These are phyloP conservation scores for Lamellibrachia columna DNA, from an alignment of 2,888 invertebrate genomes.

Conservation along the genomic window DNA sequence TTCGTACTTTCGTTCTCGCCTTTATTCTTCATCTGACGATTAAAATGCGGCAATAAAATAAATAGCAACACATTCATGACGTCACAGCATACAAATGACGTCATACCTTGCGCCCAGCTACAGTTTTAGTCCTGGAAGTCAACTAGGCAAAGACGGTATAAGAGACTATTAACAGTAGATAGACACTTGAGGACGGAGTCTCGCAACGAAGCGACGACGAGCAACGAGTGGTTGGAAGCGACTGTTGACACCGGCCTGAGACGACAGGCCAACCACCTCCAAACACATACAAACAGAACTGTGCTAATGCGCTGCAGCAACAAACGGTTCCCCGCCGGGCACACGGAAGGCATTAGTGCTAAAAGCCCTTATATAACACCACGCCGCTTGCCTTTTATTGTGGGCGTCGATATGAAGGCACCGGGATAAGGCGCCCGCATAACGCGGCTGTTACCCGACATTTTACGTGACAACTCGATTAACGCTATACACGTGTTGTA, in stretches of 20 bases:
- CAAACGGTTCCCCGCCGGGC: neutral
- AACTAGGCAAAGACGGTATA: neutral
- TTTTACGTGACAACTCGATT: neutral
- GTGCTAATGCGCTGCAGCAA: neutral
- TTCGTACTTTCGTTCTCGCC: too few species aligned
- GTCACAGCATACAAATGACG: neutral
- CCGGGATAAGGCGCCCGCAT: neutral
- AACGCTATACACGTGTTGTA: neutral
- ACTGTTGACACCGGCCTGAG: neutral
- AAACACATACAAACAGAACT: neutral
- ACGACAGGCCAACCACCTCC: neutral
- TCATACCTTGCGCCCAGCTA: neutral
- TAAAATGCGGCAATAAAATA: too few species aligned
- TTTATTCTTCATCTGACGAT: too few species aligned
- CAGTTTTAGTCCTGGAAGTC: neutral
- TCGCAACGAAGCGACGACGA: neutral
- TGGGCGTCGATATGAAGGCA: neutral
- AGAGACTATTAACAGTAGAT: neutral
- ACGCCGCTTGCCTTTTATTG: neutral
- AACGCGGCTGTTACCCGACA: neutral
- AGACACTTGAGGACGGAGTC: neutral
- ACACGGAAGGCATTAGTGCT: neutral
- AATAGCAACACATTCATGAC: neutral
- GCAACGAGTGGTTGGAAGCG: neutral
- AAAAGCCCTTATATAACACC: conserved; percentile 6